Evolutionary conservation across 2,888 invertebrate species (phyloP).

Genomic region (Acanthacorydalis orientalis): DNA sequence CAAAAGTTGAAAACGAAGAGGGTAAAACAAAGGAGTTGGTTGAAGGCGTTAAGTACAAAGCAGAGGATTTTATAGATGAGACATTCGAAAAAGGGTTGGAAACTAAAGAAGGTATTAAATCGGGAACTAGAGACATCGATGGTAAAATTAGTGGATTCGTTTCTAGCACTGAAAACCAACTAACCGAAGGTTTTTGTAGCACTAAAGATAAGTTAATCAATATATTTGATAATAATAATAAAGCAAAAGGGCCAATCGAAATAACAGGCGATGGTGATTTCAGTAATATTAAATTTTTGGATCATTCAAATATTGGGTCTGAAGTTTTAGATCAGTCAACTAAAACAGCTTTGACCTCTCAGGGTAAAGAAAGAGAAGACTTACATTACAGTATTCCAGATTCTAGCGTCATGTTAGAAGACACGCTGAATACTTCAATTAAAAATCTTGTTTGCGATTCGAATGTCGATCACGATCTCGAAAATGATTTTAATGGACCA

Average conservation of each 20-base stretch:
- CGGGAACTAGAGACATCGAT: no score
- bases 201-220: no score
- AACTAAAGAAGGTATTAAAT: no score
- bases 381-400: slow-evolving; percentile 3
- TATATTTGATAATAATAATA: no score
- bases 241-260: not conserved
- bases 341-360: slow-evolving; percentile 8
- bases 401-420: slow-evolving; percentile 4
- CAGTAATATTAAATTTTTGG: not conserved
- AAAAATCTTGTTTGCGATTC: slow-evolving; percentile 13
- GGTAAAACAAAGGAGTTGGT: no score
- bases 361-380: not conserved
- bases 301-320: not conserved
- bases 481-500: slow-evolving; percentile 13
- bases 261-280: not conserved
- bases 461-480: slow-evolving; percentile 13
- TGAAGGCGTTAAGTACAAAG: no score
- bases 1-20: no score
- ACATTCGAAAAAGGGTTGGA: no score
- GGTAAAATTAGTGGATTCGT: no score
- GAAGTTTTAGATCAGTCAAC: slow-evolving; percentile 5
- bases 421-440: slow-evolving; percentile 1
- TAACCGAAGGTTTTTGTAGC: no score
- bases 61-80: no score
- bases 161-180: no score